Evolutionary conservation across 1,140 invertebrate genomes (phyloP).

Genomic region (Goniozus legneri): DNA sequence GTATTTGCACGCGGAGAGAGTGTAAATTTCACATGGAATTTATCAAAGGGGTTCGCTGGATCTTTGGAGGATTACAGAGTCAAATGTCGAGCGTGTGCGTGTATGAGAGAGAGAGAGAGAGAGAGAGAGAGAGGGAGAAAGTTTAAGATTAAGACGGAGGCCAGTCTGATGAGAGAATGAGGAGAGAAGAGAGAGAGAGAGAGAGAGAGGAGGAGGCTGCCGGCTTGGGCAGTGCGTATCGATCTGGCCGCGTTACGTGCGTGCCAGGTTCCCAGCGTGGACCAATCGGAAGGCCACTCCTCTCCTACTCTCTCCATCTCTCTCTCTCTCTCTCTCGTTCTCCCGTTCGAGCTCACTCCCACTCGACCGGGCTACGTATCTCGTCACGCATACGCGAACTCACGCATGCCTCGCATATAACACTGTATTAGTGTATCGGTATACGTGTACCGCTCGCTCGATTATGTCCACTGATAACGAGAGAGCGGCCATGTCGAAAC

Average conservation of each 20-base stretch:
- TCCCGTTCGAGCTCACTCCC: conserved; percentile 10
- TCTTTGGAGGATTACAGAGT: too few relatives aligned
- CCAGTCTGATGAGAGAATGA: too few relatives aligned
- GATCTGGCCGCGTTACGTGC: conserved; percentile 50
- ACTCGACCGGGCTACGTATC: background rate
- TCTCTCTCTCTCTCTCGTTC: conserved; percentile 16
- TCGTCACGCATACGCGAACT: background rate
- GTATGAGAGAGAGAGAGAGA: conserved; percentile 1
- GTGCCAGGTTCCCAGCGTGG: conserved; percentile 46
- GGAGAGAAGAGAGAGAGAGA: conserved; percentile 4
- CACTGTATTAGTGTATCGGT: too few relatives aligned
- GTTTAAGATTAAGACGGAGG: background rate
- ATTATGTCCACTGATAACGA: conserved; percentile 35
- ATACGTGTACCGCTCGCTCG: conserved; percentile 21
- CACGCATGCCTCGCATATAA: conserved; percentile 2
- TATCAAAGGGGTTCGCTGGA: too few relatives aligned
- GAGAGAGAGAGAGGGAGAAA: conserved; percentile 6
- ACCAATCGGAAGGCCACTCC: conserved; percentile 52
- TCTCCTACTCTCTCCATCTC: conserved; percentile 29
- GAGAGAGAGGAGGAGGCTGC: conserved; percentile 34
- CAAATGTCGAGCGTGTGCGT: background rate
- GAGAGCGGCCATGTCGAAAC: conserved; percentile 34
- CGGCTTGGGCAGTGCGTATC: conserved; percentile 55
- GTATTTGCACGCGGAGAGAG: too few relatives aligned
- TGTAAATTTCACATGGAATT: too few relatives aligned